Evolutionary conservation across 2,888 invertebrate species (phyloP).

Genomic region (Drosophila cognata): DNA sequence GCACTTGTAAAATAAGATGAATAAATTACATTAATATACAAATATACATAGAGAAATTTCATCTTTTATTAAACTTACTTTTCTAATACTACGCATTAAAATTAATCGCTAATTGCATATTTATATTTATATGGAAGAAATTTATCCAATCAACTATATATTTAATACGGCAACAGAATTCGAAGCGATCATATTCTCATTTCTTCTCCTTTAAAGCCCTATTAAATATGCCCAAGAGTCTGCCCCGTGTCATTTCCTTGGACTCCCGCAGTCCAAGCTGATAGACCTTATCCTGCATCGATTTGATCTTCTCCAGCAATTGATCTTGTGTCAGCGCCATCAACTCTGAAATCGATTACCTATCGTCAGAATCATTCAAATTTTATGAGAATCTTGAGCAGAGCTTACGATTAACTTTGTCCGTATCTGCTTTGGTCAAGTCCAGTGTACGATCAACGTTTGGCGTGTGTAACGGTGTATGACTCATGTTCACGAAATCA

Average conservation of each 20-base stretch:
- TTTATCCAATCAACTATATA: slow-evolving; percentile 4
- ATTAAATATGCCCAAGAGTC: slow-evolving; percentile 94
- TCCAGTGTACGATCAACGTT: slow-evolving; percentile 89
- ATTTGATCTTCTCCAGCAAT: slow-evolving; percentile 96
- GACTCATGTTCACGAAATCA: slow-evolving; percentile 91
- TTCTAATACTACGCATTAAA: slow-evolving; percentile 25
- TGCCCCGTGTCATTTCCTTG: slow-evolving; percentile 98
- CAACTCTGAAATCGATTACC: slow-evolving; percentile 86
- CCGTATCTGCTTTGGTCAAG: slow-evolving; percentile 90
- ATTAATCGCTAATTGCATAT: slow-evolving; percentile 18
- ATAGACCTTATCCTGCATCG: slow-evolving; percentile 97
- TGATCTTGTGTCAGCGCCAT: slow-evolving; percentile 91
- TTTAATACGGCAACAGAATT: slow-evolving; percentile 33
- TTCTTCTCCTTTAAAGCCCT: slow-evolving; percentile 30
- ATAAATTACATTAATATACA: slow-evolving; percentile 20
- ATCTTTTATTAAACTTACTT: slow-evolving; percentile 32
- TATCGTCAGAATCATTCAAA: not conserved
- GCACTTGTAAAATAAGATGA: slow-evolving; percentile 27
- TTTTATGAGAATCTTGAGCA: too few species aligned
- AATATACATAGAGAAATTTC: not conserved
- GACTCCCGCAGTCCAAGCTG: slow-evolving; percentile 97
- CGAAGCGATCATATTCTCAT: not conserved
- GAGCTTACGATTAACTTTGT: slow-evolving; percentile 91
- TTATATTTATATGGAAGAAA: slow-evolving; percentile 12
- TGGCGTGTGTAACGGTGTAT: slow-evolving; percentile 85